Evolutionary conservation across 2,113 vertebrate species (phyloP), one percentile per base, ranked within the genome.

Genomic region (Salminus brasiliensis): DNA sequence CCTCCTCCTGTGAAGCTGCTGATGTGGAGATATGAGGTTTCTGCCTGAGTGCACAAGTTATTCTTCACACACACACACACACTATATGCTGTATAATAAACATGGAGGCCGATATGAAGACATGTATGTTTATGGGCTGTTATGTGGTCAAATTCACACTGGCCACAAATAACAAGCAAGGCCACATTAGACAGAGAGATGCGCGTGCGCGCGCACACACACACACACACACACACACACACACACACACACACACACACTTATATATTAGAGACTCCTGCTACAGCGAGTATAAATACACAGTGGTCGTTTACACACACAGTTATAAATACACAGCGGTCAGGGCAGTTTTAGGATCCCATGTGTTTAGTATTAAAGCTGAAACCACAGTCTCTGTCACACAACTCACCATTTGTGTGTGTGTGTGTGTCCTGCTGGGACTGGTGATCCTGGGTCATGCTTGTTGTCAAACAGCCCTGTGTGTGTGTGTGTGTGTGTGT

Each of bases 341-440:
- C 25, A 60, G 43, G 43, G 29, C 39, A 45, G 66, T 47, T 70
- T 60, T 34, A 53, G 53, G 53, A 70, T 34, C 29, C 29, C 86
- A 86, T 89, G 79, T 88, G 88, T 88, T 87, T 82, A 55, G 65
- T 76, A 85, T 85, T 87, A 83, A 83, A 72, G 87, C 76, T 73
- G 74, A 88, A 91, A 74, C 68, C 81, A 80, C 47, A 79, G 71
- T 9, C 25, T 23, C 10, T 36, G 15, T 32, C 72, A 66, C 34
- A 41, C 10, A 49, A 34, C 72, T 82, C 27, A 66, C 81, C 13
- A 5, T 29, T 29, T 60, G 57, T 60, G 57, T 60, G 34, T 27
- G 25, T 15, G 39, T 70, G 18, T 21, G 23, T 53, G 36, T 30
- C 43, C 43, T 45, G 43, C 18, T 6, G 47, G 6, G 18, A 9